Base-by-base conservation (phyloP, 2,888 invertebrate species). In the Xylocampa areola region DNA sequence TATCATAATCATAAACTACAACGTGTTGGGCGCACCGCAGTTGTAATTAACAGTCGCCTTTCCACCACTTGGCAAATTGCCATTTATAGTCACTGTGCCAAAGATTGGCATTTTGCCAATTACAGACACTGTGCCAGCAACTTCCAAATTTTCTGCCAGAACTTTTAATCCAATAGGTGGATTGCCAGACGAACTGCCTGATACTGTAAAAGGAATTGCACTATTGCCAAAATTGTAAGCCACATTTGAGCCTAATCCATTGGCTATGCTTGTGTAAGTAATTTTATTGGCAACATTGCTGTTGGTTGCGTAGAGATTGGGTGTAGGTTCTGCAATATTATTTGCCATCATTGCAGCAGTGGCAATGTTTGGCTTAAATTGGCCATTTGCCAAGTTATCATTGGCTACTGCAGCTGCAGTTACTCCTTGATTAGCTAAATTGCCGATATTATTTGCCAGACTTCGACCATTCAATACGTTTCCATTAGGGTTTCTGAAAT, bases 61-160 rank as follows among this genome's bases (percentile, higher is more conserved):
- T 0, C 91, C 91, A 54, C 82, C 82, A 0, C 84, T 80, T 1
- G 87, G 87, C 30, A 91, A 36, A 21, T 79, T 77, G 0, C 90
- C 91, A 51, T 82, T 85, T 0, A 91, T 39, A 1, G 76, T 68
- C 0, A 90, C 88, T 2, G 83, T 75, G 7, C 87, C 86, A 48
- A 77, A 79, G 11, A 91, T 78, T 8, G 91, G 91, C 73, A 90
- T 76, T 27, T 74, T 81, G 0, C 91, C 91, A 65, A 71, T 77
- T 0, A 91, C 86, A 2, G 80, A 74, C 0, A 91, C 83, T 1
- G 72, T 68, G 0, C 91, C 91, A n/a, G 75, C 77, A 0, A 90
- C 82, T 73, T 89, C 77, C 7, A 91, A 67, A 2, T 81, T 86
- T 55, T 90, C 88, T 0, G 88, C 81, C 11, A 79, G 45, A 8